These are phyloP conservation scores for Pogoniulus pusillus DNA, from an alignment of 2,797 vertebrate genomes.

Conservation along the genomic window DNA sequence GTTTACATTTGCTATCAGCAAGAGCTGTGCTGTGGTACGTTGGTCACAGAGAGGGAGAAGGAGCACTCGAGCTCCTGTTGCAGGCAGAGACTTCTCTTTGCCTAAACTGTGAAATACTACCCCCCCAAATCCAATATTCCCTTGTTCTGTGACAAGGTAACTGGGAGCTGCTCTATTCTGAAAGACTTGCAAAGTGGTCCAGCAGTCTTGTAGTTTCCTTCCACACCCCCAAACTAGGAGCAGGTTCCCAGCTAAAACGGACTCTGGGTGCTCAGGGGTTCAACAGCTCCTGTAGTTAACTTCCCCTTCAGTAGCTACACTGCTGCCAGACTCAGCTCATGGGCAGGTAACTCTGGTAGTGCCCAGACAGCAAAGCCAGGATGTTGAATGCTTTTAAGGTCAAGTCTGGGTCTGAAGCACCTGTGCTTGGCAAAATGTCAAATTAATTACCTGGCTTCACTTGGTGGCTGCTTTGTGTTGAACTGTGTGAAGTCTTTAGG, in stretches of 20 bases:
- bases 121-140: neutral
- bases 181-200: neutral
- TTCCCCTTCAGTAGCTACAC: neutral
- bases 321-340: neutral
- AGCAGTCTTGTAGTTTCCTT: neutral
- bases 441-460: conserved; percentile 55
- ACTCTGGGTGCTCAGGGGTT: neutral
- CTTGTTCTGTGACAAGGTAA: neutral
- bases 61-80: neutral
- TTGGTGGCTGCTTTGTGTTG: conserved; percentile 54
- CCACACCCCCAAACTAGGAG: neutral
- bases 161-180: neutral
- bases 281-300: neutral
- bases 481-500: neutral
- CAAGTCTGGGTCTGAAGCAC: conserved; percentile 22
- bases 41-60: neutral
- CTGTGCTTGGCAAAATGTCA: conserved; percentile 33
- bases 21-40: neutral
- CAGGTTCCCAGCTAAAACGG: neutral
- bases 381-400: conserved; percentile 28
- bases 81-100: neutral
- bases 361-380: conserved; percentile 10
- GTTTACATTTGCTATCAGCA: neutral
- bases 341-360: neutral
- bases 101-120: neutral